Conservation (phyloP, 2,113 vertebrate genomes). For the Neopipo cinnamomea region DNA sequence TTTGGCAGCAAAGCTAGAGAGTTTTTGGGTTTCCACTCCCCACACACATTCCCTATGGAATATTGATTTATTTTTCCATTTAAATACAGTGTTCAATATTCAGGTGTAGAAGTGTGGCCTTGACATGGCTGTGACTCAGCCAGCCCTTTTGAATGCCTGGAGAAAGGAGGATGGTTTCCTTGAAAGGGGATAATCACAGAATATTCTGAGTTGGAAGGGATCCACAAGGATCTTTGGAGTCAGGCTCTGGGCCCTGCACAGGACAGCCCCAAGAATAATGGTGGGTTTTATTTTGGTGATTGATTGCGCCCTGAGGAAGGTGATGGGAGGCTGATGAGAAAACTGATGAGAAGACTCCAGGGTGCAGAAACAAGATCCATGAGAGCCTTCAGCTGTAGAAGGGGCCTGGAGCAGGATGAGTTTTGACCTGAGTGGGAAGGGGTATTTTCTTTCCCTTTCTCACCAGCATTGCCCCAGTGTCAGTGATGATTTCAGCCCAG, state of each 20-base stretch:
- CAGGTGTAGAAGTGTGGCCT: conserved; percentile 35
- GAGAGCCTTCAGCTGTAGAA: background rate
- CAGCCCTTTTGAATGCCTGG: background rate
- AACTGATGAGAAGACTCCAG: background rate
- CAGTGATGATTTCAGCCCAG: conserved; percentile 72
- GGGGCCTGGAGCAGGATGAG: background rate
- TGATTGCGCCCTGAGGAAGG: background rate
- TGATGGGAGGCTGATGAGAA: background rate
- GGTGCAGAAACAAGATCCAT: background rate
- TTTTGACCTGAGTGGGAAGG: background rate
- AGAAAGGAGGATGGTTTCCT: background rate
- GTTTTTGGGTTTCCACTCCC: background rate
- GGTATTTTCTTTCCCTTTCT: background rate
- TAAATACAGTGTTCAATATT: conserved; percentile 53
- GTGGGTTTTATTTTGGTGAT: background rate
- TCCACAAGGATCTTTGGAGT: background rate
- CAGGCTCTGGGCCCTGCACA: background rate
- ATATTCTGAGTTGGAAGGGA: background rate
- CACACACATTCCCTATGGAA: background rate
- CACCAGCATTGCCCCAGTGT: conserved; percentile 19
- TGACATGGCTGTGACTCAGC: background rate
- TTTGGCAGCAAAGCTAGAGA: background rate
- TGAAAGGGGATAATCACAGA: background rate
- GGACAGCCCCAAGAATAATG: background rate
- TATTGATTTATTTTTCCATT: conserved; percentile 67